These are phyloP conservation scores for Cuculus canorus DNA, from an alignment of 2,797 vertebrate species.

Conservation along the genomic window DNA sequence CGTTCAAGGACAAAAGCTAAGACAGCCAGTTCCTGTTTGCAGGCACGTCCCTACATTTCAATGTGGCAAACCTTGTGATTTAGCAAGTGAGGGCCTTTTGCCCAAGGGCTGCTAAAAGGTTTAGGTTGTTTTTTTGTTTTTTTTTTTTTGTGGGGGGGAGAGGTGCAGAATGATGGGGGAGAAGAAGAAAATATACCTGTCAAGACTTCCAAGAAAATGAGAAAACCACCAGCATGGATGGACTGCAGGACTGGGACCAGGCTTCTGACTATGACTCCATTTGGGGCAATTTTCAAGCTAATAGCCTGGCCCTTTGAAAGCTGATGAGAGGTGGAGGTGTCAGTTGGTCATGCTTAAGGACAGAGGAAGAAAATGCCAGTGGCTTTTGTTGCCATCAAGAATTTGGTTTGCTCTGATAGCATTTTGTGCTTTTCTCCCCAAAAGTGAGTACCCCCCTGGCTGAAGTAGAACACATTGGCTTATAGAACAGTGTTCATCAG, in stretches of 20 bases:
- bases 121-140: not conserved
- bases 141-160: not conserved
- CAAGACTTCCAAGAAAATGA: slow-evolving; percentile 30
- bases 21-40: slow-evolving; percentile 67
- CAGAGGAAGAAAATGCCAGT: not conserved
- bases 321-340: not conserved
- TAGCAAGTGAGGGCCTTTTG: slow-evolving; percentile 40
- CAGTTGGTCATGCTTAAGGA: not conserved
- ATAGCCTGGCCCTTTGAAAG: not conserved
- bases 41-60: slow-evolving; percentile 68
- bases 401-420: not conserved
- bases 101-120: slow-evolving; percentile 4
- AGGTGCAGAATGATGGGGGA: no score
- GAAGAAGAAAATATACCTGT: not conserved
- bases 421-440: not conserved
- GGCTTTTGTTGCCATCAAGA: not conserved
- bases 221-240: not conserved
- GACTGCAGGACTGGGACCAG: not conserved
- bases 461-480: not conserved
- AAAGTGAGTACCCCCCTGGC: not conserved
- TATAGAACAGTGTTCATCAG: not conserved
- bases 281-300: not conserved
- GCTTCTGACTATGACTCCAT: not conserved
- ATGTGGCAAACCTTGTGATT: slow-evolving; percentile 56
- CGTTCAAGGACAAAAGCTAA: slow-evolving; percentile 68